phyloP scores from a whole-genome alignment of 2,888 invertebrate species.

The Ashinkailepas kermadecensis region DNA sequence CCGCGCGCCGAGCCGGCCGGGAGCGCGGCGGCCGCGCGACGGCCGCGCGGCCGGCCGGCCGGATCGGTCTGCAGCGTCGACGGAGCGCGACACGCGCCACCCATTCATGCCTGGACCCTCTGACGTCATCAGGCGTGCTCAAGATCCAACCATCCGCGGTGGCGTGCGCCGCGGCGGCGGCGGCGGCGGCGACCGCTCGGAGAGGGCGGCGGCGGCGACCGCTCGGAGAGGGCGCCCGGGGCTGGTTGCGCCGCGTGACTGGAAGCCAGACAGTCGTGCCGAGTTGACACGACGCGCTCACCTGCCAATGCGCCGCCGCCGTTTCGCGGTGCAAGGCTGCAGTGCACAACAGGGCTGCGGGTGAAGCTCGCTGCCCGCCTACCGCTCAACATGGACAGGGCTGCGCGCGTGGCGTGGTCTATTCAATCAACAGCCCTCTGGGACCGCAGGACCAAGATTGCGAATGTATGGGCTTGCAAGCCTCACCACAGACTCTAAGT shows the following conservation, averaged over 20 bases:
- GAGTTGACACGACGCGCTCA: neutral
- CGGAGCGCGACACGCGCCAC: neutral
- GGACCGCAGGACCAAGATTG: no score
- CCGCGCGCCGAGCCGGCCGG: no score
- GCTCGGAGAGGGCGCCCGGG: neutral
- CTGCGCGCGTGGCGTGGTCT: no score
- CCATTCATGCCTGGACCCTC: neutral
- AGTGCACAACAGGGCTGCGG: neutral
- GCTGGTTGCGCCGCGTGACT: neutral
- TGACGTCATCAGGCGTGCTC: conserved; percentile 7
- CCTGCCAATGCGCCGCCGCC: neutral
- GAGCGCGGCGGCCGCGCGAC: no score
- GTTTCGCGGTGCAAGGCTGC: neutral
- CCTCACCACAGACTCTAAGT: no score
- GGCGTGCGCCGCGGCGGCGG: neutral
- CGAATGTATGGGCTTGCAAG: no score
- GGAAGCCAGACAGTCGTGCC: neutral
- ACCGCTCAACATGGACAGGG: neutral
- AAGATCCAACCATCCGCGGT: neutral
- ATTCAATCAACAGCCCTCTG: no score
- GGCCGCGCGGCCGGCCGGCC: neutral
- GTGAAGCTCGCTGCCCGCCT: neutral
- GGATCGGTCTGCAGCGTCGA: neutral
- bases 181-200: neutral
- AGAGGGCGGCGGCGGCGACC: no score